A percentile compares a stretch with the other conserved stretches of the same genome.
Conservation (phyloP, 2,797 vertebrate genomes). For the Trematomus bernacchii region DNA sequence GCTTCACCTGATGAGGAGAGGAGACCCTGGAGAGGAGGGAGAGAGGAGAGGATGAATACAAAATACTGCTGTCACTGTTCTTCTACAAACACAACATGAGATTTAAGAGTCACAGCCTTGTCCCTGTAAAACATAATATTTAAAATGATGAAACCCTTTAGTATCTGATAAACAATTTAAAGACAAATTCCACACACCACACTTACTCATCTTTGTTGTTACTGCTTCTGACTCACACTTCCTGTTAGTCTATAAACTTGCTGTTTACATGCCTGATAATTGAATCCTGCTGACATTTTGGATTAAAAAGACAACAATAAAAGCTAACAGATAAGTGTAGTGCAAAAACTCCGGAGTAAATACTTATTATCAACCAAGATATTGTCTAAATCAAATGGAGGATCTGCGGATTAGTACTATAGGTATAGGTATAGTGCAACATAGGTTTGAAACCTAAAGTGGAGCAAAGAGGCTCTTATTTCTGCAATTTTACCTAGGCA, state of each 20-base stretch:
- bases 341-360: background rate
- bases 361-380: background rate
- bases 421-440: no score
- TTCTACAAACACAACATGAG: background rate
- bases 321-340: constrained; percentile 9
- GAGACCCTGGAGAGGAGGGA: constrained; percentile 70
- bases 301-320: constrained; percentile 10
- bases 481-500: background rate
- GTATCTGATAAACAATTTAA: constrained; percentile 23
- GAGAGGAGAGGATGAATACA: background rate
- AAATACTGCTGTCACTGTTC: background rate
- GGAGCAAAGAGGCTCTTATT: background rate
- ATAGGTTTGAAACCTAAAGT: background rate
- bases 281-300: constrained; percentile 10
- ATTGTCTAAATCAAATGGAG: background rate
- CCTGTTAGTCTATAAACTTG: constrained; percentile 10
- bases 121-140: background rate
- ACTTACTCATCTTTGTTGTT: constrained; percentile 24
- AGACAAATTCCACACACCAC: constrained; percentile 7
- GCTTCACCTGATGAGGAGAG: constrained; percentile 73
- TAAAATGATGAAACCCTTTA: background rate
- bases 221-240: constrained; percentile 16
- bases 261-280: background rate
- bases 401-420: background rate
- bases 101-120: constrained; percentile 8